Conservation (phyloP, 2,888 invertebrate species). For the Heliconius cydno region DNA sequence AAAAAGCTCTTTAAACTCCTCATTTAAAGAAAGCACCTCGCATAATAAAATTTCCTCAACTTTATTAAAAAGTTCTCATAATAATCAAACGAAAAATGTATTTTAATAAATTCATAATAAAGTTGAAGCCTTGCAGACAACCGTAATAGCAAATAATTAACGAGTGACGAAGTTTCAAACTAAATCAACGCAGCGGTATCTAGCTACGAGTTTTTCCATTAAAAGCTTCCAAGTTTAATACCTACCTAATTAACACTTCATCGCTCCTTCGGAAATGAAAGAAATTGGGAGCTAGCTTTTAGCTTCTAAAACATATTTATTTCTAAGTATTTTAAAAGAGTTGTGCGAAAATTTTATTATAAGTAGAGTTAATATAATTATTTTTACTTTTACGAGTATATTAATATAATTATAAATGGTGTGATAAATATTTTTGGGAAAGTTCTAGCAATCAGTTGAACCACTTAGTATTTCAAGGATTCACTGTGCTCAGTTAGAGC, state of each 20-base stretch:
- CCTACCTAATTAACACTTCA: constrained; percentile 44
- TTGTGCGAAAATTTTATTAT: too few species aligned
- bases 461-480: too few species aligned
- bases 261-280: constrained; percentile 44
- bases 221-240: constrained; percentile 42
- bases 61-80: constrained; percentile 11
- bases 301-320: not conserved
- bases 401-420: too few species aligned
- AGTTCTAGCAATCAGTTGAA: too few species aligned
- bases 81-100: constrained; percentile 20
- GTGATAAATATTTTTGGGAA: too few species aligned
- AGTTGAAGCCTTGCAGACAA: constrained; percentile 30
- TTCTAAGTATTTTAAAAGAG: not conserved
- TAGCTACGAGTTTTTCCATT: constrained; percentile 43
- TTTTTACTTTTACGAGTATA: too few species aligned
- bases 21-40: constrained; percentile 10
- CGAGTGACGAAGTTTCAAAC: constrained; percentile 47
- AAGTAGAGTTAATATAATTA: too few species aligned
- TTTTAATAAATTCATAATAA: constrained; percentile 29
- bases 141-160: constrained; percentile 44
- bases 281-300: constrained; percentile 29
- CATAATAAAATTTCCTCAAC: constrained; percentile 4
- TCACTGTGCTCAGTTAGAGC: too few species aligned
- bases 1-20: not conserved
- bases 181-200: constrained; percentile 47